Conservation (phyloP, 1,140 invertebrate genomes). For the Bombus confusus region DNA sequence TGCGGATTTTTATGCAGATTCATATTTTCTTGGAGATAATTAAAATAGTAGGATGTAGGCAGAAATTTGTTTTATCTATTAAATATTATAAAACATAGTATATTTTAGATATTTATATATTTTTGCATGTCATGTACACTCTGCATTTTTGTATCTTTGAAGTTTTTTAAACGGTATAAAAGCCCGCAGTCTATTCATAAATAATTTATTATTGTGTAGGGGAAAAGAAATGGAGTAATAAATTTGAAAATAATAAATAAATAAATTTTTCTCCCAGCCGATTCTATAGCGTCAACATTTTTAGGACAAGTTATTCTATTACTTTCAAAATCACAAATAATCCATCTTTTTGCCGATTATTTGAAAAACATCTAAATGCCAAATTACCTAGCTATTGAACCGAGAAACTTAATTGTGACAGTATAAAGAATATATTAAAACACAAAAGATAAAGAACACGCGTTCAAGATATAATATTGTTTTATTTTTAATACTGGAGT, state of each 20-base stretch:
- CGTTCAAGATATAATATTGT: not conserved
- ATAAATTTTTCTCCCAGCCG: not conserved
- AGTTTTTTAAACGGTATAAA: too few species aligned
- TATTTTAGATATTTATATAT: too few species aligned
- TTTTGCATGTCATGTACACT: too few species aligned
- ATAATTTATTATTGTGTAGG: not conserved
- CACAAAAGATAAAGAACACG: not conserved
- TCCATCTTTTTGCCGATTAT: not conserved
- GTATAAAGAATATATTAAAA: not conserved
- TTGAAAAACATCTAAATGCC: not conserved
- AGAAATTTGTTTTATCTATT: too few species aligned
- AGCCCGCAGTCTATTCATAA: not conserved
- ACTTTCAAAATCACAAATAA: not conserved
- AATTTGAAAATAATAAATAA: not conserved
- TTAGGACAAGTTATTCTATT: not conserved
- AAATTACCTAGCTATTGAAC: not conserved
- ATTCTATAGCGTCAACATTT: not conserved
- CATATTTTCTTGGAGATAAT: too few species aligned
- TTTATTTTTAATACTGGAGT: conserved; percentile 2
- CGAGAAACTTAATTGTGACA: not conserved
- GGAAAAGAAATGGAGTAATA: not conserved
- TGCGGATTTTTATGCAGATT: too few species aligned
- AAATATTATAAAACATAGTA: too few species aligned
- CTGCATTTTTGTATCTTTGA: too few species aligned
- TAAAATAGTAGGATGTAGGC: too few species aligned